Base-by-base conservation (phyloP, 2,113 vertebrate genomes). In the Dissostichus mawsoni region DNA sequence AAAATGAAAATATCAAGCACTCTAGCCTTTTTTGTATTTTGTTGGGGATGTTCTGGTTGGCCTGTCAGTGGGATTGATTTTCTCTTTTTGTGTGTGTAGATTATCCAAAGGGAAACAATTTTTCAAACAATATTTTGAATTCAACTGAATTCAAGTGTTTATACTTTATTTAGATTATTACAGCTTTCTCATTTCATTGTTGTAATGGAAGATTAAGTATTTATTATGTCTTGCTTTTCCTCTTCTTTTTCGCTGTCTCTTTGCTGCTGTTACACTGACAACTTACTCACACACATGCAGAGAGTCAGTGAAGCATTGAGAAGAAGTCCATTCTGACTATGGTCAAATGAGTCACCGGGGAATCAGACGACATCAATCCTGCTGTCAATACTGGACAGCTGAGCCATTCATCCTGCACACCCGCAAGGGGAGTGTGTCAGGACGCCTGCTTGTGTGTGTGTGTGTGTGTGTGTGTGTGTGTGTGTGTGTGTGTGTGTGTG, bases 261-360 rank as follows among this genome's bases (percentile, higher is more conserved):
- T 41, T 41, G 36, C 7, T 41, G 36, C 36, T 41, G 36, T 41
- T 41, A 29, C 29, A 29, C 29, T 29, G 29, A 20, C 20, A 20
- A 11, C 41, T 16, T 48, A 29, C 57, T 36, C 33, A 23, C 57
- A 66, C 65, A 70, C 55, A 50, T 3, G 8, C 48, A 59, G 70
- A 17, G 18, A 84, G 73, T 62, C 71, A 70, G 84, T 69, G 62
- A 77, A 59, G 77, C 86, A 78, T 76, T 23, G 65, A 84, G 81
- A 65, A 52, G 18, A 56, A 75, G 65, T 85, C 66, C 64, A 50
- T 84, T 85, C 87, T 84, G 86, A 83, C 84, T 78, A 65, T 92
- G 90, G 87, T 89, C 69, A 87, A 89, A 86, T 64, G 86, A 90
- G 86, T 85, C 89, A 90, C 80, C 76, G 86, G 89, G 78, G 84